These are phyloP conservation scores for Ooceraea biroi DNA, from an alignment of 1,140 invertebrate species.

Conservation along the genomic window DNA sequence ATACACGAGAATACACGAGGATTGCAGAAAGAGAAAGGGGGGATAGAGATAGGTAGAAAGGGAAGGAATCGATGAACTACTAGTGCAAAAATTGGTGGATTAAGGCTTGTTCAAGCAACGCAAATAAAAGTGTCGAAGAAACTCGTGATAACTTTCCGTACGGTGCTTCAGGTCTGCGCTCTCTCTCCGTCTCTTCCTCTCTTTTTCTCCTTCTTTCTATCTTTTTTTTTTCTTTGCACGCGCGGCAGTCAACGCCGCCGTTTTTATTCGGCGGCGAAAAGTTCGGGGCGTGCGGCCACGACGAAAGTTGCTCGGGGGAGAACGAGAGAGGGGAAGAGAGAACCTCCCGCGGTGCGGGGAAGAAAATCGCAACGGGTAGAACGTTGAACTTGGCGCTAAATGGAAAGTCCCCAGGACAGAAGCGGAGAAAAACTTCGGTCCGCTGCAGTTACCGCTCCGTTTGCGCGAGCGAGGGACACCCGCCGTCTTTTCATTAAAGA, in stretches of 20 bases:
- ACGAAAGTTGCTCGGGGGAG: slow-evolving; percentile 41
- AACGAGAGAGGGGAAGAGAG: background rate
- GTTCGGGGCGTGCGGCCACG: slow-evolving; percentile 25
- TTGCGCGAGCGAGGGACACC: slow-evolving; percentile 21
- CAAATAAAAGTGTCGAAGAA: slow-evolving; percentile 48
- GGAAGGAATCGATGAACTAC: background rate
- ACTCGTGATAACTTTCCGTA: slow-evolving; percentile 31
- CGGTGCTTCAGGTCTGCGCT: slow-evolving; percentile 15
- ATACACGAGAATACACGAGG: too few species aligned
- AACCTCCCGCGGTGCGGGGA: background rate
- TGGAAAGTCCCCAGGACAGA: slow-evolving; percentile 13
- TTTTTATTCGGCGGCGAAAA: slow-evolving; percentile 55
- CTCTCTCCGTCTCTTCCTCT: background rate
- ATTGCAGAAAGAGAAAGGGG: too few species aligned
- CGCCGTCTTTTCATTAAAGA: slow-evolving; percentile 49
- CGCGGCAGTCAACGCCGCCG: slow-evolving; percentile 35
- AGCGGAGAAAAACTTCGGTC: slow-evolving; percentile 42
- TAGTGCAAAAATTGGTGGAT: slow-evolving; percentile 53
- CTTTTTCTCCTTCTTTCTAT: too few species aligned
- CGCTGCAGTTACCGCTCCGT: slow-evolving; percentile 29
- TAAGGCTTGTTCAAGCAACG: slow-evolving; percentile 32
- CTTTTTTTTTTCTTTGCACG: too few species aligned
- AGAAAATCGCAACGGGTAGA: slow-evolving; percentile 43
- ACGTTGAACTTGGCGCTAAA: slow-evolving; percentile 28
- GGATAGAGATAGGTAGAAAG: background rate